Base-by-base conservation (phyloP, 2,797 vertebrate genomes). In the Brachymystax lenok region DNA sequence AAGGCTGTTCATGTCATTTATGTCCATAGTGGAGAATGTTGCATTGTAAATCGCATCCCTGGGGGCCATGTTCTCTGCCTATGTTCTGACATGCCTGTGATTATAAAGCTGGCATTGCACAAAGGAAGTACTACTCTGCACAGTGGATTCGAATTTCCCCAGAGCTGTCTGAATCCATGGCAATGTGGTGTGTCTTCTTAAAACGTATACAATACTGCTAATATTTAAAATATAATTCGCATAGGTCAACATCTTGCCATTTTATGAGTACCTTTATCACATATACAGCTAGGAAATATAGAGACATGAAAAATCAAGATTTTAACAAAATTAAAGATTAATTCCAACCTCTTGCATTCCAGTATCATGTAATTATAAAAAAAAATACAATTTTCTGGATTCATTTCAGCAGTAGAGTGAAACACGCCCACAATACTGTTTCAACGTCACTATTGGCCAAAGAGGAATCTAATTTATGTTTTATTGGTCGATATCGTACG, bases 401-500 rank as follows among this genome's bases (percentile, higher is more conserved):
- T 21, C 0, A 19, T 59, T n/a, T 59, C 56, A n/a, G 56, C 4
- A 19, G 33, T 40, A 14, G 1, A 19, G 4, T 5, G 30, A 28
- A 73, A 19, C 70, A 63, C 71, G 69, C 71, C 69, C 63, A 73
- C 40, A 67, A 77, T 28, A 1, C 79, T 61, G 64, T 75, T 40
- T 50, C 2, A 33, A 21, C 27, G 3, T 24, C 24, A 3, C 24
- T 27, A 84, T 84, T 85, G 83, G 80, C 7, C 61, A 75, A 30
- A 28, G 12, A 50, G 59, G 1, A 74, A 51, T 52, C 50, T 59
- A 70, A 1, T 2, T 8, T 1, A 7, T 1, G 69, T 86, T 72
- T 83, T 52, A 90, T 90, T 90, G 88, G 90, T 35, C 79, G 0
- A 16, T 82, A 79, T 50, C 4, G 74, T 82, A 81, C 17, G n/a